Base-by-base conservation (phyloP, 2,888 invertebrate species). In the Galerucella calmariensis region DNA sequence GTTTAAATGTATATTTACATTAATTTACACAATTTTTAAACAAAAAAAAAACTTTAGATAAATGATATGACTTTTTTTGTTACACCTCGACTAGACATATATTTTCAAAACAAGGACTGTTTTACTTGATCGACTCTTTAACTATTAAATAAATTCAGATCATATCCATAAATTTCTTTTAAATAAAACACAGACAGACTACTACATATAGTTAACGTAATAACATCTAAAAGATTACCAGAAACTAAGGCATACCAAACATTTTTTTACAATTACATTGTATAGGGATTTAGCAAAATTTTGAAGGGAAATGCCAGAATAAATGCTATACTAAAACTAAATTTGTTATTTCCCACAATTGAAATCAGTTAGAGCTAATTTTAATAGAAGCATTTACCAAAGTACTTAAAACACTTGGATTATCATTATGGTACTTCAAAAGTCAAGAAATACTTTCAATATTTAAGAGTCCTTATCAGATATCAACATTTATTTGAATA, bases 101-200 rank as follows among this genome's bases (percentile, higher is more conserved):
- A 41, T 41, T 41, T 41, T 41, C 35, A 41, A 41, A 41, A 41
- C 35, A 41, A 9, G 8, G 14, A 16, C 16, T 58, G 10, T 14
- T 20, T 58, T 16, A 58, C 24, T 58, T 16, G 35, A 67, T 27
- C 24, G 35, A 27, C 67, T 27, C 10, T 27, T 66, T n/a, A 67
- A 44, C 67, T 53, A 16, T 48, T 41, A 24, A 67, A 27, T 27
- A 67, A 77, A 77, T 61, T 75, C 77, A 77, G 75, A 75, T 77
- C 72, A 75, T 75, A 69, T 73, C 20, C 61, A 59, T 59, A 69
- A 56, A 69, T 53, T 61, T 65, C 66, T 68, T 75, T 75, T 56
- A 72, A 76, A 69, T 41, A 74, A 73, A 76, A 76, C 78, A 74
- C 56, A 71, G 76, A 76, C 75, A 76, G 76, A 71, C 75, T 75